Base-by-base conservation (phyloP, 2,888 invertebrate species). In the Cheilosia urbana region DNA sequence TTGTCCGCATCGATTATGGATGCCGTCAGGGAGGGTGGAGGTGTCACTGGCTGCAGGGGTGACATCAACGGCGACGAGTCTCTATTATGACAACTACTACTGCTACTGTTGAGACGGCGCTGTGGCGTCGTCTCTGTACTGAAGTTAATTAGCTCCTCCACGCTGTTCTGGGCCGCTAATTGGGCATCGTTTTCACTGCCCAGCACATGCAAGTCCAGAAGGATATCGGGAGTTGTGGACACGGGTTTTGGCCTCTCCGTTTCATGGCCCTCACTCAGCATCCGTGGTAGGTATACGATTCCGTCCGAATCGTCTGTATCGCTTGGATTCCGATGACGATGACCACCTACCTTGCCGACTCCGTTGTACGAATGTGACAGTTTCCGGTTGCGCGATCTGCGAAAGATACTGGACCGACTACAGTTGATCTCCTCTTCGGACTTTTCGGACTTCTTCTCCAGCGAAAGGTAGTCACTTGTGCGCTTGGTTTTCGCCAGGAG, bases 301-400 rank as follows among this genome's bases (percentile, higher is more conserved):
- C 87, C 87, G 15, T 87, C 88, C 40, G 89, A 91, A 11, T 91
- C 90, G 55, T 92, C 91, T 11, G 90, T 90, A 62, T 92, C 92
- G 87, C 92, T 92, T 42, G 89, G 87, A 55, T 90, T 90, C 40
- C 90, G 89, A 55, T 90, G 90, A 27, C 90, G 89, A 76, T 89
- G 87, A 63, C 88, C 88, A 57, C 80, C 84, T 4, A 89, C 88
- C 11, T 82, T 87, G 2, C 87, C 88, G 4, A 85, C 87, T 51
- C 92, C 92, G 75, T 92, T 92, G 87, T 92, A 92, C 68, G 92
- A 92, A 58, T 91, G 92, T 7, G 92, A 92, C 0, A 92, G 87
- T 79, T 92, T 92, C 58, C 92, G 90, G 83, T 90, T 92, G 45
- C 91, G 91, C 6, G 92, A 89, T 2, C 91, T 88, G 17, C 90